phyloP scores from a whole-genome alignment of 2,797 vertebrate species.

The Fistularia tabacaria region DNA sequence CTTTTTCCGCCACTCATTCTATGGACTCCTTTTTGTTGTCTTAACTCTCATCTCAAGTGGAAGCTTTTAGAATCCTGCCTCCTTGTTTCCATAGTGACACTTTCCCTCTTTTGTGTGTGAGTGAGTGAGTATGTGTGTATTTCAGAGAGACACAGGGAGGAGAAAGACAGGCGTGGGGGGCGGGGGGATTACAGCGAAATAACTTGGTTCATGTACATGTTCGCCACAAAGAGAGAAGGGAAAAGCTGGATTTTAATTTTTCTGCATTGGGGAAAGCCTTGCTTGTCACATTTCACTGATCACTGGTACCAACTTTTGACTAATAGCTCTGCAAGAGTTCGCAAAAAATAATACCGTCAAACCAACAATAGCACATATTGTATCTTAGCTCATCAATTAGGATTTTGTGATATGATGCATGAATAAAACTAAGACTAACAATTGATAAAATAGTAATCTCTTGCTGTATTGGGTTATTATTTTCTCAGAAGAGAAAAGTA shows the following conservation, averaged over 20 bases:
- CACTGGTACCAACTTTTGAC: constrained; percentile 39
- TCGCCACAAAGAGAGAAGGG: constrained; percentile 46
- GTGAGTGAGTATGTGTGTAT: constrained; percentile 52
- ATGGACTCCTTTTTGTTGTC: constrained; percentile 76
- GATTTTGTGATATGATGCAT: neutral
- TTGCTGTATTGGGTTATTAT: too few species aligned
- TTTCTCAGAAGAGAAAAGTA: too few species aligned
- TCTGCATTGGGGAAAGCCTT: constrained; percentile 40
- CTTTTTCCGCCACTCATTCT: constrained; percentile 66
- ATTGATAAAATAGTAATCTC: too few species aligned
- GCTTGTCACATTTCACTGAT: constrained; percentile 30
- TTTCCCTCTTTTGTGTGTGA: constrained; percentile 73
- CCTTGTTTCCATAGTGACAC: constrained; percentile 85
- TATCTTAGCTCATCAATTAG: neutral
- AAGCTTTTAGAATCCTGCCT: constrained; percentile 81
- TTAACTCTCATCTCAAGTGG: constrained; percentile 77
- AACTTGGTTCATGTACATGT: constrained; percentile 69
- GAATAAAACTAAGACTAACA: too few species aligned
- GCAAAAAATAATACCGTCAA: constrained; percentile 22
- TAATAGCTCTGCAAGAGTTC: constrained; percentile 32
- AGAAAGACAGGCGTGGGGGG: constrained; percentile 48
- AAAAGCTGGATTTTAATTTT: constrained; percentile 38
- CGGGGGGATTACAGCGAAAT: constrained; percentile 60
- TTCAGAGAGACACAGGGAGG: constrained; percentile 56
- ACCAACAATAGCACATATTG: too few species aligned